Evolutionary conservation across 2,888 invertebrate genomes (phyloP), one percentile per base, ranked within the genome.

Genomic region (Polyploca ridens): DNA sequence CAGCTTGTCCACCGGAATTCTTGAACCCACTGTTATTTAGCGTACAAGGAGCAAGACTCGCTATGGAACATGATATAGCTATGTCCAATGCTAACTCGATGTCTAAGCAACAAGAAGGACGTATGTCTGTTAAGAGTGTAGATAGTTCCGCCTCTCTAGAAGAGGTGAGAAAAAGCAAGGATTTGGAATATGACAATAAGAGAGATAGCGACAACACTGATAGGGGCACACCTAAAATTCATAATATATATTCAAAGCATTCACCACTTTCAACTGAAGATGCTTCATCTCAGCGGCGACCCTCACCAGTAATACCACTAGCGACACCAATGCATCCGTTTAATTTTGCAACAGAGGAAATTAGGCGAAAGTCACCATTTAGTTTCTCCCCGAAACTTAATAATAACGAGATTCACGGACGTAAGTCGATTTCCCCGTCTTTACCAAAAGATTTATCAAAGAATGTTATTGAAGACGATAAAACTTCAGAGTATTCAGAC

Each of bases 251-350:
- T 76, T 76, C 93, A 57, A 96, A 96, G 78, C 95, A 96, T 13
- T 96, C 96, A 46, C 96, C 97, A 11, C 95, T 96, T 7, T 95
- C 96, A 3, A 95, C 94, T 8, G 96, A 97, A 78, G 96, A 97
- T 83, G 95, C 95, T 0, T 90, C 94, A 11, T 94, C 95, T 16
- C 95, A 95, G 72, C 94, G 95, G 66, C 93, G 95, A 66, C 96
- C 96, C 0, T 96, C 96, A 0, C 96, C 97, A 13, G 95, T 96
- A 0, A 91, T 96, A 81, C 96, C 96, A 0, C 87, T 95, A 65
- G 79, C 88, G 6, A 86, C 90, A 41, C 86, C 91, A 1, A 82
- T 90, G 46, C 79, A 82, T 44, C 84, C 90, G 19, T 93, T 86
- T 59, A 89, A 84, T 69, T 91, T 88, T 69, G 38, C 79, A 46